These are phyloP conservation scores for Diceros bicornis DNA, from an alignment of 2,797 vertebrate species.

Conservation along the genomic window DNA sequence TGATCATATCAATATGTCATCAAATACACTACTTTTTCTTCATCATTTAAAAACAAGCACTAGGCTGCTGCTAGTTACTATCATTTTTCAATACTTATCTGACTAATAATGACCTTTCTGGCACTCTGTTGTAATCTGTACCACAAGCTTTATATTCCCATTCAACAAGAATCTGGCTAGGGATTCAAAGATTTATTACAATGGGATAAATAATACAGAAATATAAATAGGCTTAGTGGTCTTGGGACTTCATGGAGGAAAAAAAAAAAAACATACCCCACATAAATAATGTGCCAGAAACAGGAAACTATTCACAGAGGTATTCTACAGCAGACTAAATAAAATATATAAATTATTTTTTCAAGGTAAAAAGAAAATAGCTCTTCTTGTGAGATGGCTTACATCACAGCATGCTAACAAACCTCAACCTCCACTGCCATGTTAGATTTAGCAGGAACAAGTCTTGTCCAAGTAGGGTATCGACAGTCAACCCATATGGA, in stretches of 20 bases:
- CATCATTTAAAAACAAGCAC: constrained; percentile 46
- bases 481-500: constrained; percentile 57
- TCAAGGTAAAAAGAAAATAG: constrained; percentile 69
- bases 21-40: neutral
- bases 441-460: constrained; percentile 54
- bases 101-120: constrained; percentile 66
- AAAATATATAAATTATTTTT: constrained; percentile 68
- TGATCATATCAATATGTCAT: neutral
- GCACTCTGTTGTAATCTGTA: neutral
- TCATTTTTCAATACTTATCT: constrained; percentile 65
- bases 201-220: constrained; percentile 57
- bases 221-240: constrained; percentile 67
- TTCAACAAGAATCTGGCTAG: constrained; percentile 31
- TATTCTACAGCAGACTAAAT: constrained; percentile 42
- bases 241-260: constrained; percentile 50
- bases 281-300: constrained; percentile 70
- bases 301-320: constrained; percentile 69
- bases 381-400: constrained; percentile 11
- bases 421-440: constrained; percentile 55
- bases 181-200: constrained; percentile 75
- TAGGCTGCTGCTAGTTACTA: neutral
- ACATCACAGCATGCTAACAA: constrained; percentile 38
- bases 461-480: constrained; percentile 56
- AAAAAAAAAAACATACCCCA: neutral
- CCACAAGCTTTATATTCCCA: constrained; percentile 6